Percentiles rank a stretch among this genome's conserved stretches.
These are phyloP conservation scores for Valencia hispanica DNA, from an alignment of 2,797 vertebrate species.

Conservation along the genomic window DNA sequence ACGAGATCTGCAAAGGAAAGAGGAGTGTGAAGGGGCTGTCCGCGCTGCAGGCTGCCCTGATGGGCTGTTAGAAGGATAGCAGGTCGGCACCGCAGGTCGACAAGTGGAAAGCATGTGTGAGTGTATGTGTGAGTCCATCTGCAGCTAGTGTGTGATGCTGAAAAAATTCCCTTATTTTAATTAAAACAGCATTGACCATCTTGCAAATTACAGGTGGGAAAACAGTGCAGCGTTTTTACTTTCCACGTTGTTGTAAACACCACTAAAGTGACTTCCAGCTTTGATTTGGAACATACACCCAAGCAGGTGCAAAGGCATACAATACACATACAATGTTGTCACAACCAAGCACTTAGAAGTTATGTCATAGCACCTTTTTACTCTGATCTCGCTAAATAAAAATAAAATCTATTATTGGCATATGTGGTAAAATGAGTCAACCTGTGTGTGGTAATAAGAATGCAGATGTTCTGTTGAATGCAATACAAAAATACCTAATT, in stretches of 20 bases:
- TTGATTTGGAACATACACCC: slow-evolving; percentile 49
- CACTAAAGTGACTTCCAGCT: slow-evolving; percentile 46
- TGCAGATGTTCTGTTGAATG: no score
- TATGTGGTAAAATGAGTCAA: not conserved
- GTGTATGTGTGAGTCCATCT: slow-evolving; percentile 16
- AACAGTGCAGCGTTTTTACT: slow-evolving; percentile 44
- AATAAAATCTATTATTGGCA: not conserved
- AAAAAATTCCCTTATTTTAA: slow-evolving; percentile 37
- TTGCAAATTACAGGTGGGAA: slow-evolving; percentile 57
- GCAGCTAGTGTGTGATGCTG: slow-evolving; percentile 35
- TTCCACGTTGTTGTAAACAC: slow-evolving; percentile 52
- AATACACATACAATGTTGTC: not conserved
- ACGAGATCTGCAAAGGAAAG: slow-evolving; percentile 68
- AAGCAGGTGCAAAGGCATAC: slow-evolving; percentile 26
- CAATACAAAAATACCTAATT: no score
- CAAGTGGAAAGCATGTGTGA: slow-evolving; percentile 57
- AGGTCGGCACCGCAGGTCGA: slow-evolving; percentile 47
- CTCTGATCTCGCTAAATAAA: not conserved
- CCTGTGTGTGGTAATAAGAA: not conserved
- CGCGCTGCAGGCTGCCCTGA: slow-evolving; percentile 58
- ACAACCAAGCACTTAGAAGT: not conserved
- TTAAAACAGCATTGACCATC: slow-evolving; percentile 49
- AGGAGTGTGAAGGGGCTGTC: slow-evolving; percentile 64
- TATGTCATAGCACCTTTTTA: not conserved
- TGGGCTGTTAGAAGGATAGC: slow-evolving; percentile 69